Evolutionary conservation across 2,888 invertebrate genomes (phyloP).

Genomic region (Ormyrus thymus): DNA sequence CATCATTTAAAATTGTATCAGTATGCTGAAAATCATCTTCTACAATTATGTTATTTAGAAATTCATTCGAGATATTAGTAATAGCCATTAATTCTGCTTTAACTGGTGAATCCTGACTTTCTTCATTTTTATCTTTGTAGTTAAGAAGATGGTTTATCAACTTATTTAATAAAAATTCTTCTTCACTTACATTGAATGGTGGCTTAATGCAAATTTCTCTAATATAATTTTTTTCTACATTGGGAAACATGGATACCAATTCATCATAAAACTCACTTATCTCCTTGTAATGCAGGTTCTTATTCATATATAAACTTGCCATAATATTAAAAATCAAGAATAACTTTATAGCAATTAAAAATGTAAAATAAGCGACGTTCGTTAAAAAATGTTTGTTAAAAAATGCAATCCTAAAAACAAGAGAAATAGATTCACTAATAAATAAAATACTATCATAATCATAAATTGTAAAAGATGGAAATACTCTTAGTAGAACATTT

Average conservation of each 20-base stretch:
- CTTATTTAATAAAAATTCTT: constrained; percentile 3
- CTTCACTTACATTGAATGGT: constrained; percentile 28
- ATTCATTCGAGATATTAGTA: too few relatives aligned
- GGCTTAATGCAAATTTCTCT: constrained; percentile 43
- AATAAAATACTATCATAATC: too few relatives aligned
- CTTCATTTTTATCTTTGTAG: constrained; percentile 1
- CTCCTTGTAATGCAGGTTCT: constrained; percentile 2
- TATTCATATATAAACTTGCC: background rate
- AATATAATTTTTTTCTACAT: constrained; percentile 35
- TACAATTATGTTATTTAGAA: background rate
- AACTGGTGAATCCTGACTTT: background rate
- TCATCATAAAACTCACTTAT: background rate
- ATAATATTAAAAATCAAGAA: background rate
- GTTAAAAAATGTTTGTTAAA: too few relatives aligned
- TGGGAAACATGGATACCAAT: constrained; percentile 44
- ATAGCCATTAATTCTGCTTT: too few relatives aligned
- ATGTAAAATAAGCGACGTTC: too few relatives aligned
- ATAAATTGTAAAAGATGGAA: too few relatives aligned
- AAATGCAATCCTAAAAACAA: too few relatives aligned
- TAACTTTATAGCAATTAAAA: too few relatives aligned
- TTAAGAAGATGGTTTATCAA: constrained; percentile 20
- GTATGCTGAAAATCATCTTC: background rate
- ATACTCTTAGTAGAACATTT: too few relatives aligned
- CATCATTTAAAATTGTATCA: background rate
- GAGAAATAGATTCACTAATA: too few relatives aligned